Evolutionary conservation across 2,113 vertebrate genomes (phyloP), one percentile per base, ranked within the genome.

Genomic region (Suncus etruscus): DNA sequence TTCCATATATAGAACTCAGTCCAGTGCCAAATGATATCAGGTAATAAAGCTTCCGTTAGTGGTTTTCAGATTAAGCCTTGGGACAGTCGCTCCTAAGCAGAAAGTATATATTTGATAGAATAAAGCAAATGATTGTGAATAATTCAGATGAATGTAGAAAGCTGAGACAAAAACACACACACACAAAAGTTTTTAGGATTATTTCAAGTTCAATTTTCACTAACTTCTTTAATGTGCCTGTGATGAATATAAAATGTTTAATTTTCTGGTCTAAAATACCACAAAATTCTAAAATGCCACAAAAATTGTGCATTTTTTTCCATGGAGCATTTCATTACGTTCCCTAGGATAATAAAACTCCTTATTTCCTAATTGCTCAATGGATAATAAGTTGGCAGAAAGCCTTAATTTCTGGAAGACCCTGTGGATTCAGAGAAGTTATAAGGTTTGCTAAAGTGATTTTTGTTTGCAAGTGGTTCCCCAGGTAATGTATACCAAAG

Each of bases 391-490:
- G 80, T 51, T 95, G 85, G 87, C 86, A 93, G n/a, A 94, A 91
- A 95, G 73, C 63, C 89, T 79, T 20, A 0, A 47, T 94, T 86
- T 93, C 76, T 92, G 25, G 63, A 85, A 76, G 65, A 63, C 84
- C 84, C 89, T 31, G 78, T 91, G 86, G 86, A 95, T 94, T 95
- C 86, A 76, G 87, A 91, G 89, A 94, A 95, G 88, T 95, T 94
- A 93, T 66, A 95, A 88, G 70, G 83, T 93, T 96, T 96, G 88
- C 93, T 95, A 93, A 94, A 93, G 76, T 93, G 81, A 96, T 91
- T 96, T 92, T 32, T 76, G 86, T 90, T 90, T 84, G 68, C 93
- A 92, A 32, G 87, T 83, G 92, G 92, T 95, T 89, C 88, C 88
- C 70, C 66, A 92, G 91, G 68, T 92, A 94, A 95, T 70, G 39